Conservation (phyloP, 2,797 vertebrate genomes). For the Falco naumanni region DNA sequence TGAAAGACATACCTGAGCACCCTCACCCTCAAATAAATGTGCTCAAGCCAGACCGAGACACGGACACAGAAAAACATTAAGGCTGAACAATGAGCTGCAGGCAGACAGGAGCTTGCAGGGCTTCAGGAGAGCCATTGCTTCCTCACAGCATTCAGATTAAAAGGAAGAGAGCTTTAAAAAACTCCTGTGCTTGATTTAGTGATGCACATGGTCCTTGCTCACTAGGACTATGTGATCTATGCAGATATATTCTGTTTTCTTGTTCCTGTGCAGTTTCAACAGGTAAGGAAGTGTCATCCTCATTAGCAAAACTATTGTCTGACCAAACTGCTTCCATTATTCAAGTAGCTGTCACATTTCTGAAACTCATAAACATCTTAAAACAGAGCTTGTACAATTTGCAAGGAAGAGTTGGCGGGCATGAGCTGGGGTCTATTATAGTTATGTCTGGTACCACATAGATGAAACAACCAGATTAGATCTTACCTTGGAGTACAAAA, state of each 20-base stretch:
- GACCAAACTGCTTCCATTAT: not conserved
- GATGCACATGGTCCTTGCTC: not conserved
- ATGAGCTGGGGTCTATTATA: not conserved
- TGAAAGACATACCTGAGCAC: not conserved
- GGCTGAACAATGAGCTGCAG: not conserved
- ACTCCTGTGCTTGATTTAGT: not conserved
- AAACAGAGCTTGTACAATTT: not conserved
- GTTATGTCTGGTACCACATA: not conserved
- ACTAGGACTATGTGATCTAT: accelerated
- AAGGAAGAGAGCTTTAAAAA: not conserved
- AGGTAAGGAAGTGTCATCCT: not conserved
- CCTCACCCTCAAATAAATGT: not conserved
- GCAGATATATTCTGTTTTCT: not conserved
- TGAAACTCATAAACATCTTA: not conserved
- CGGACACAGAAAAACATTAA: not conserved
- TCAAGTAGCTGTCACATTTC: not conserved
- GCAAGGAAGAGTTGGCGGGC: not conserved
- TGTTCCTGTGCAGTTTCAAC: not conserved
- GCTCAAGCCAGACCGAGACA: not conserved
- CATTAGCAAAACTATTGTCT: not conserved
- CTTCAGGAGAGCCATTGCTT: not conserved
- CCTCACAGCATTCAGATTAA: not conserved
- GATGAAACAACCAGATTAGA: not conserved
- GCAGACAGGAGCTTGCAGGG: not conserved
- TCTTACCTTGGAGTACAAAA: not conserved